phyloP scores from a whole-genome alignment of 2,888 invertebrate species.

The Kuschelorhynchus macadamiae region DNA sequence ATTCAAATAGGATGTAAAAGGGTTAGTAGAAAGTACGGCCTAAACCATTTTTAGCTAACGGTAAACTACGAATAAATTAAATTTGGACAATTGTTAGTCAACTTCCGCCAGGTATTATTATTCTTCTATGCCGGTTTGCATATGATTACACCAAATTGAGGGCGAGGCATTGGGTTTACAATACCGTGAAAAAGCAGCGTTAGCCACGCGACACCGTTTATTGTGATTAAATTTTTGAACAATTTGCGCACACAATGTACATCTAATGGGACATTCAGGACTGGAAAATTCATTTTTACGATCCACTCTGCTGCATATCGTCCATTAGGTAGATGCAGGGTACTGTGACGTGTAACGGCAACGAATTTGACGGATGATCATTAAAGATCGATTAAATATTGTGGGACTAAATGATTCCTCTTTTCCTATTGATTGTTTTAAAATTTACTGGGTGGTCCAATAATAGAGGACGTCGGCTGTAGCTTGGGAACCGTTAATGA shows the following conservation, averaged over 20 bases:
- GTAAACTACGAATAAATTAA: conserved; percentile 26
- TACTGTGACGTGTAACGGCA: no score
- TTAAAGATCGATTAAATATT: no score
- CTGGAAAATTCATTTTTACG: no score
- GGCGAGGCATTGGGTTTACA: conserved; percentile 13
- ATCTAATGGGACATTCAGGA: no score
- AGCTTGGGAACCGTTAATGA: no score
- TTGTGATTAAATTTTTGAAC: neutral
- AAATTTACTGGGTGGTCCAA: no score
- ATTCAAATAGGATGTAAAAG: neutral
- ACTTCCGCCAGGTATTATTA: conserved; percentile 27
- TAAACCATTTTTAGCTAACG: conserved; percentile 19
- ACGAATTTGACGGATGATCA: no score
- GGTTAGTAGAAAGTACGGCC: conserved; percentile 6
- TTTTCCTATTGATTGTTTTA: no score
- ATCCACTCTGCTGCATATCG: no score
- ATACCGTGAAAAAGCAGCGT: conserved; percentile 23
- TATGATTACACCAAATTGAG: conserved; percentile 23
- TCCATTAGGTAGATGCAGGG: no score
- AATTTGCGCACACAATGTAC: neutral
- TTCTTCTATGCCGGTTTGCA: conserved; percentile 20
- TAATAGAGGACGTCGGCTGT: no score
- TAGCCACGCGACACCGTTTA: conserved; percentile 16
- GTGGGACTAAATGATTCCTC: no score
- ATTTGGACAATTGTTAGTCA: conserved; percentile 36